Evolutionary conservation across 2,888 invertebrate species (phyloP), one percentile per base, ranked within the genome.

Genomic region (Antheraea yamamai): DNA sequence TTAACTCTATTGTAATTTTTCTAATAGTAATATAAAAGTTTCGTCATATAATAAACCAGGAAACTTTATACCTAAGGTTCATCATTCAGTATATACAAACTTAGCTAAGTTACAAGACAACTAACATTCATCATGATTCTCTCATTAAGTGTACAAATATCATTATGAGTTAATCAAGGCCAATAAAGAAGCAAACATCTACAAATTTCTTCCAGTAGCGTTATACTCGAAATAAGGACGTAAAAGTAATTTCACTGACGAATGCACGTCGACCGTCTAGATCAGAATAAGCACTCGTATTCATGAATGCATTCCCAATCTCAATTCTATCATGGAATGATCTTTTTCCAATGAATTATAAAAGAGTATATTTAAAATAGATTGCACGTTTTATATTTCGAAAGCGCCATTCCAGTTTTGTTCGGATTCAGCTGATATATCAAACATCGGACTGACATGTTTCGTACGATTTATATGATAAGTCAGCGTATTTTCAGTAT

Each of bases 391-490:
- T 73, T 52, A 64, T 73, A 64, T 73, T 66, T 73, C 74, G 39
- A 71, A 35, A 61, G 66, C 74, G 51, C 68, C 10, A 14, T 39
- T 47, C 64, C 20, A 66, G 35, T 47, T 74, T 74, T 51, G 61
- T 71, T 55, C 52, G 6, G 23, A 52, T 70, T 70, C 68, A 35
- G 72, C 72, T 73, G 73, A 73, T 23, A 20, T 61, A 61, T 74
- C 71, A 71, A 73, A 70, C 23, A 52, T 74, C 72, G 72, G 26
- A 26, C 51, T 73, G 71, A 61, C 70, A 35, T 64, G 76, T 72
- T 76, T 72, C 74, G 64, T 74, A 30, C 71, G 72, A 74, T 74
- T 66, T 76, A 73, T 76, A 12, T 72, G 76, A 64, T 71, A 74
- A 66, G 64, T 76, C 64, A 64, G 74, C 73, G 70, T 55, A 23